phyloP scores from a whole-genome alignment of 2,888 invertebrate species.

The Drosophila nr. perissopoda region DNA sequence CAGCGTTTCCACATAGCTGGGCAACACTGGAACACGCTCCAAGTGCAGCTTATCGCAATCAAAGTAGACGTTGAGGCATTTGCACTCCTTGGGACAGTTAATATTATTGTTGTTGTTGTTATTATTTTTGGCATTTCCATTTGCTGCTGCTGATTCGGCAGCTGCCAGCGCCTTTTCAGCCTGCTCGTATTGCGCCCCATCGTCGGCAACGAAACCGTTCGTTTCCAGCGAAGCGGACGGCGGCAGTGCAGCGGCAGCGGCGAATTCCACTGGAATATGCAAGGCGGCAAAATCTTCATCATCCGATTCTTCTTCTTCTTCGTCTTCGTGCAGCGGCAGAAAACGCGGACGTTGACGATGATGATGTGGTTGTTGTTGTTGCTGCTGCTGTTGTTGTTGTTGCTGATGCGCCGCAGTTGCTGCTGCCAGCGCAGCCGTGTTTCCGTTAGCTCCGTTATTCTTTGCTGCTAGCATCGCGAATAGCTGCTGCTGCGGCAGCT shows the following conservation, averaged over 20 bases:
- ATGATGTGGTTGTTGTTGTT: conserved; percentile 15
- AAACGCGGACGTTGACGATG: conserved; percentile 59
- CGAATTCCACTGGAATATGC: conserved; percentile 62
- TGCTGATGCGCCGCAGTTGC: conserved; percentile 31
- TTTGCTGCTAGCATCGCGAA: conserved; percentile 78
- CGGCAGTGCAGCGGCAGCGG: conserved; percentile 32
- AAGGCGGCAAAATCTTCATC: conserved; percentile 62
- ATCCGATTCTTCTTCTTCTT: conserved; percentile 54
- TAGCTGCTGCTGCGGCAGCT: conserved; percentile 78
- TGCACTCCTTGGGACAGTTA: conserved; percentile 88
- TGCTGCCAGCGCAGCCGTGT: conserved; percentile 38
- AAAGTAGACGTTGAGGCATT: conserved; percentile 90
- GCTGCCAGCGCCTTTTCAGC: conserved; percentile 72
- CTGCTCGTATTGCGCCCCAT: conserved; percentile 82
- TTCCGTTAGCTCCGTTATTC: conserved; percentile 55
- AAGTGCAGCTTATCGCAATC: conserved; percentile 91
- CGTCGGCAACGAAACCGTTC: conserved; percentile 81
- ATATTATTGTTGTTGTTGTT: conserved; percentile 50
- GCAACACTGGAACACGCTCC: conserved; percentile 90
- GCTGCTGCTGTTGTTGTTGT: conserved; percentile 19
- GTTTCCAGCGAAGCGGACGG: conserved; percentile 79
- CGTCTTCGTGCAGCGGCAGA: conserved; percentile 59
- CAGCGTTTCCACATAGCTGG: conserved; percentile 91
- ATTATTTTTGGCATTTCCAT: conserved; percentile 43
- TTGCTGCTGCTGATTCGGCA: conserved; percentile 50